Evolutionary conservation across 2,113 vertebrate species (phyloP).

Genomic region (Menura novaehollandiae): DNA sequence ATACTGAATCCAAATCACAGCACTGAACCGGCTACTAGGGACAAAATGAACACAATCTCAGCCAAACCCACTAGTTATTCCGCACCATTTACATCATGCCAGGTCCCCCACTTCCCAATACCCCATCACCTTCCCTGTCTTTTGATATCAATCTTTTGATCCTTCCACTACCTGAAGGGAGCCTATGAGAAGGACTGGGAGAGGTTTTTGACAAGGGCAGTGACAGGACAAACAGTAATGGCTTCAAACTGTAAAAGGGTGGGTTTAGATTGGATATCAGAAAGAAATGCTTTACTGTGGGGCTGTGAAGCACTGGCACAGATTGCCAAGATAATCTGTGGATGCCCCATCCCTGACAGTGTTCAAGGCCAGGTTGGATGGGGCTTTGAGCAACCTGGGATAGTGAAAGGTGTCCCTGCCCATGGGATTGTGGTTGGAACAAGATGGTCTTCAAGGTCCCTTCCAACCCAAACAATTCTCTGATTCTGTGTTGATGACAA

Average conservation of each 20-base stretch:
- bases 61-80: background rate
- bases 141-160: background rate
- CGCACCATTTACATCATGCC: background rate
- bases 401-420: background rate
- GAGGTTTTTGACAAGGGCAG: background rate
- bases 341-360: too few relatives aligned
- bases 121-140: background rate
- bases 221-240: background rate
- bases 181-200: background rate
- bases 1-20: background rate
- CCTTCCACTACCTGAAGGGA: background rate
- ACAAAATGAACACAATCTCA: background rate
- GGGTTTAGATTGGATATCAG: rapidly evolving
- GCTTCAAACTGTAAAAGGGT: background rate
- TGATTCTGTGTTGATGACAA: background rate
- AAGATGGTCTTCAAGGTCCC: background rate
- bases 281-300: background rate
- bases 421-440: background rate
- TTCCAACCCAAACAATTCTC: background rate
- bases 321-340: background rate
- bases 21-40: background rate
- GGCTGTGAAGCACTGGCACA: background rate
- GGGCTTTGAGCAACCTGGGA: background rate
- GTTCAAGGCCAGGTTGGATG: background rate
- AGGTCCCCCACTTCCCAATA: background rate